Evolutionary conservation across 2,113 vertebrate species (phyloP), one percentile per base, ranked within the genome.

Genomic region (Sylvietta virens): DNA sequence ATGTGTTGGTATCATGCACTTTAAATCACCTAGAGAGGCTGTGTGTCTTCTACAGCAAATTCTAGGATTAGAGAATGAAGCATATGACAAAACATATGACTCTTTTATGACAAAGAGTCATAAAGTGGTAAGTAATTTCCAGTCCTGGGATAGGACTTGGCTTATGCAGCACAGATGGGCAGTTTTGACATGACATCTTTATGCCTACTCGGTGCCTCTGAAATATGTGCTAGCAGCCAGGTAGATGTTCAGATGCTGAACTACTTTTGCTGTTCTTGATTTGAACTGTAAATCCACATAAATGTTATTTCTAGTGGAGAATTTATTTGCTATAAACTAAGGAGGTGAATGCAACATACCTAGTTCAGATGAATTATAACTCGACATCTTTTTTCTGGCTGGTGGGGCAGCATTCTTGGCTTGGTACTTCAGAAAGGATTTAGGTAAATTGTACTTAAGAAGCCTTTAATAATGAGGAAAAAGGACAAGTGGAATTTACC

Each of bases 131-230:
- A 64, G 40, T 28, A 50, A 50, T 80, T 90, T 80, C 50, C 42
- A 83, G 50, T 53, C 14, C 33, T 77, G 35, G 62, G 18, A 48
- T 19, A 47, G 30, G 26, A 40, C 12, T 85, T 58, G 27, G 35
- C 37, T 3, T 56, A 30, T 45, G 58, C 66, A 60, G 47, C 1
- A 1, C 39, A 78, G 42, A 35, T 1, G 4, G 28, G 30, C 21
- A 65, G 21, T 86, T 91, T 72, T 92, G 79, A 85, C 28, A 21
- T 51, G 78, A 66, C 74, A 70, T 93, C 66, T 94, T 95, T 94
- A 93, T 66, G 39, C 39, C 35, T 48, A 20, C 37, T 94, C 62
- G 72, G 74, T 76, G 70, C 61, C 31, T 88, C 85, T 4, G 6
- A 86, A 83, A 93, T 1, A 0, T 15, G 30, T 86, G 18, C 79